phyloP scores from a whole-genome alignment of 2,113 vertebrate species.

The Poeciliopsis turrubarensis region DNA sequence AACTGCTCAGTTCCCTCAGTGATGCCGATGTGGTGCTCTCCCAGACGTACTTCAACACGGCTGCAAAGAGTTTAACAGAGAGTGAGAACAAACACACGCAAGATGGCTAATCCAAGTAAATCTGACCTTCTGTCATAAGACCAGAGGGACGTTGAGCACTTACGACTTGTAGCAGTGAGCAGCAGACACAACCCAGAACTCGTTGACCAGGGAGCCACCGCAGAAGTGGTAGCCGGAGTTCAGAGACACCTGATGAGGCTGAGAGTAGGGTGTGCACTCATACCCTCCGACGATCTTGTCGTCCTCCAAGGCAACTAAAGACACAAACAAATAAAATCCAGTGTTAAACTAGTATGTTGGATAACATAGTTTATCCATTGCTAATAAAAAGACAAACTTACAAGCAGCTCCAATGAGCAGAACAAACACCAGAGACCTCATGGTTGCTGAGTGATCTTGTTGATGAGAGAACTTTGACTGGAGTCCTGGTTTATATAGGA shows the following conservation, averaged over 20 bases:
- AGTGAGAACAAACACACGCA: background rate
- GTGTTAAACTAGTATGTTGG: background rate
- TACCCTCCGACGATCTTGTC: slow-evolving; percentile 88
- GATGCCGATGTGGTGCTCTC: slow-evolving; percentile 82
- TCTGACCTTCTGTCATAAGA: background rate
- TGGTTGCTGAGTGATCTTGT: slow-evolving; percentile 67
- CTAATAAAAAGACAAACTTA: slow-evolving; percentile 38
- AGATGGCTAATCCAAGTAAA: background rate
- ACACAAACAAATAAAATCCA: background rate
- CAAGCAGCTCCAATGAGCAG: slow-evolving; percentile 79
- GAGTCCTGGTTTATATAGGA: slow-evolving; percentile 38
- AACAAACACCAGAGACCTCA: slow-evolving; percentile 78
- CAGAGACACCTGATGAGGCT: slow-evolving; percentile 84
- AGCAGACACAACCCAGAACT: slow-evolving; percentile 85
- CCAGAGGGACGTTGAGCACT: slow-evolving; percentile 40
- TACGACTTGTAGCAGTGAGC: slow-evolving; percentile 87
- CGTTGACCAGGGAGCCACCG: slow-evolving; percentile 81
- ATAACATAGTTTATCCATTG: background rate
- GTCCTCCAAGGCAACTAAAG: slow-evolving; percentile 65
- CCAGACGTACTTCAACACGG: slow-evolving; percentile 77
- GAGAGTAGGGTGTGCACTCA: slow-evolving; percentile 76
- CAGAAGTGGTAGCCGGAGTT: slow-evolving; percentile 82
- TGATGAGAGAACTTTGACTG: slow-evolving; percentile 38
- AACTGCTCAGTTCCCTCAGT: slow-evolving; percentile 81
- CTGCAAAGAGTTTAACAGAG: slow-evolving; percentile 30